Base-by-base conservation (phyloP, 2,888 invertebrate genomes). In the Callyntrura sp. region DNA sequence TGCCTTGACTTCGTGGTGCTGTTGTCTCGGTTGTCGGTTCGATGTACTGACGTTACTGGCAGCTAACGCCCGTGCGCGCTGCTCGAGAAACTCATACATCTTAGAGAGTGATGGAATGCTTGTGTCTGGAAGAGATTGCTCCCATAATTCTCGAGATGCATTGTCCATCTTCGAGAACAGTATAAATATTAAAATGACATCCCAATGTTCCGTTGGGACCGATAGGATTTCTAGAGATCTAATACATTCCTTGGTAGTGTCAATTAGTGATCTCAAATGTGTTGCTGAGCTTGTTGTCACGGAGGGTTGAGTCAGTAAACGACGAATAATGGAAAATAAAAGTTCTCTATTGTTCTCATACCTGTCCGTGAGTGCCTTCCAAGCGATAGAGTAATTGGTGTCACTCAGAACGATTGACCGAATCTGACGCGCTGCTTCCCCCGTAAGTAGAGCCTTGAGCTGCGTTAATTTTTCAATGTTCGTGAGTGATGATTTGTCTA, bases 381-480 rank as follows among this genome's bases (percentile, higher is more conserved):
- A 90, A 5, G 90, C 90, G 9, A 73, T 83, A 1, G 43, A 51
- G 25, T 90, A 90, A 14, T 90, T 90, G 0, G 86, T 28, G 23
- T 86, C 86, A 43, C 60, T 76, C 12, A 82, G 55, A 0, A 60
- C 14, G 12, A 90, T 43, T 11, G 82, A 62, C 0, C 60, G 57
- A 14, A 90, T 11, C n/a, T 73, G 86, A 11, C 82, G 23, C 0
- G 86, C 70, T n/a, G 90, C 87, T 78, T 90, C 87, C 0, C 90
- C 91, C 0, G 28, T 79, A 0, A 91, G 35, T 0, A 25, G 25
- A 4, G 70, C 11, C 17, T 90, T 84, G 6, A 90, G 76, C 12
- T 91, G 76, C 0, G 85, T 88, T 5, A 91, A 23, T 35, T 91
- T 91, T n/a, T 90, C 81, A 4, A 60, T 57, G 2, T 85, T 73